phyloP scores from a whole-genome alignment of 2,888 invertebrate genomes.

The Amiota minor region DNA sequence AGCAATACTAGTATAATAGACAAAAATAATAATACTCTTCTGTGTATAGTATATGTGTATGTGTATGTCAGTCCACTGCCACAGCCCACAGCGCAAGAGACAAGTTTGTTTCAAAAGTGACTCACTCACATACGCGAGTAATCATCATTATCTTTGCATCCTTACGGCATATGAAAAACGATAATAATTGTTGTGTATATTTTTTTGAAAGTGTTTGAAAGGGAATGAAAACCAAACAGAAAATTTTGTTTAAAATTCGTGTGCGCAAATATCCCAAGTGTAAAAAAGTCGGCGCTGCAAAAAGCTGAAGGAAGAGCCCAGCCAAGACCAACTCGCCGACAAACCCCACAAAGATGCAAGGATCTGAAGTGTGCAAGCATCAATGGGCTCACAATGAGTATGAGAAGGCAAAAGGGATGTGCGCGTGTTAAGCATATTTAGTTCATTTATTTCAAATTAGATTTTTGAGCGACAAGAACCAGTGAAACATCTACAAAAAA shows the following conservation, averaged over 20 bases:
- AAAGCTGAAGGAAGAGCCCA: not conserved
- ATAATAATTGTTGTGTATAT: constrained; percentile 21
- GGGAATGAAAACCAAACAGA: not conserved
- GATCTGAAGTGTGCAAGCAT: not conserved
- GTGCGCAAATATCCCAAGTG: constrained; percentile 15
- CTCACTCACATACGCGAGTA: not conserved
- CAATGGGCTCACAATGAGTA: too few species aligned
- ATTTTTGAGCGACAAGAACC: constrained; percentile 44
- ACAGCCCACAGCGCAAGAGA: too few species aligned
- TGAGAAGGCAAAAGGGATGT: constrained; percentile 9
- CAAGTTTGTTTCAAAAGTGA: too few species aligned
- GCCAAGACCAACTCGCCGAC: not conserved
- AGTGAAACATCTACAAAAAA: not conserved
- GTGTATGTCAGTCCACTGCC: too few species aligned
- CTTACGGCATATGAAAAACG: constrained; percentile 21
- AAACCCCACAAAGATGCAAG: constrained; percentile 7
- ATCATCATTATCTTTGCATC: constrained; percentile 13
- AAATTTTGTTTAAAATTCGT: constrained; percentile 23
- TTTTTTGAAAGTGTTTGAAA: not conserved
- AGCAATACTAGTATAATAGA: too few species aligned
- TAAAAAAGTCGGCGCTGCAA: constrained; percentile 9
- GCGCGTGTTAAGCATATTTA: constrained; percentile 71
- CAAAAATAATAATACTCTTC: too few species aligned
- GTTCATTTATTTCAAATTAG: constrained; percentile 70
- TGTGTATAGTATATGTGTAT: too few species aligned